Evolutionary conservation across 2,797 vertebrate species (phyloP).

Genomic region (Leucoraja ocellata): DNA sequence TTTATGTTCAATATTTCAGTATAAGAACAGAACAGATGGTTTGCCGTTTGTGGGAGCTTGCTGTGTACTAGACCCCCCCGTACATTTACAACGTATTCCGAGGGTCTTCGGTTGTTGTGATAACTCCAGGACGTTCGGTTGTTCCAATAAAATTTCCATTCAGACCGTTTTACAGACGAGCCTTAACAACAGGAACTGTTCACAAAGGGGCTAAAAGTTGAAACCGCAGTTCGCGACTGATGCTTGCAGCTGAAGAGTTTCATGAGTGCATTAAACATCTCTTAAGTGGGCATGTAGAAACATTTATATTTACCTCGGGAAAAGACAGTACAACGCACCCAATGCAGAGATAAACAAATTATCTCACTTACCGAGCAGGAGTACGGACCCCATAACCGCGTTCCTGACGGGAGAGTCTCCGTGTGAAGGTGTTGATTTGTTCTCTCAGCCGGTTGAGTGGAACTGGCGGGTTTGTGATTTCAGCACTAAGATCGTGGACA

Average conservation of each 20-base stretch:
- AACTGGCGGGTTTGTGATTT: conserved; percentile 14
- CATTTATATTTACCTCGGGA: too few relatives aligned
- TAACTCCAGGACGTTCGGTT: background rate
- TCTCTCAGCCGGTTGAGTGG: background rate
- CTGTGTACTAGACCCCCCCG: background rate
- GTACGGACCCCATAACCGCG: background rate
- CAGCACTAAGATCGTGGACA: background rate
- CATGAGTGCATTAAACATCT: background rate
- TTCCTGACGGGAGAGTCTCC: background rate
- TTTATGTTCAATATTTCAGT: background rate
- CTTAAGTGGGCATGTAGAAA: background rate
- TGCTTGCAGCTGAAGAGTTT: background rate
- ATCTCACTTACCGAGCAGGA: background rate
- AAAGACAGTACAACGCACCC: too few relatives aligned
- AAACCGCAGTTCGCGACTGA: background rate
- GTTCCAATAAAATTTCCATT: background rate
- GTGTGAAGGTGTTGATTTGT: background rate
- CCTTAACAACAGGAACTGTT: background rate
- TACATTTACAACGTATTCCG: background rate
- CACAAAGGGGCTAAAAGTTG: background rate
- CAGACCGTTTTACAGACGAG: too few relatives aligned
- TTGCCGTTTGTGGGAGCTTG: background rate
- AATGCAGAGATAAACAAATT: background rate
- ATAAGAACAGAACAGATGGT: background rate
- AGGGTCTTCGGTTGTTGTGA: background rate